Conservation (phyloP, 2,113 vertebrate species). For the Pseudolaguvia tuberculata region DNA sequence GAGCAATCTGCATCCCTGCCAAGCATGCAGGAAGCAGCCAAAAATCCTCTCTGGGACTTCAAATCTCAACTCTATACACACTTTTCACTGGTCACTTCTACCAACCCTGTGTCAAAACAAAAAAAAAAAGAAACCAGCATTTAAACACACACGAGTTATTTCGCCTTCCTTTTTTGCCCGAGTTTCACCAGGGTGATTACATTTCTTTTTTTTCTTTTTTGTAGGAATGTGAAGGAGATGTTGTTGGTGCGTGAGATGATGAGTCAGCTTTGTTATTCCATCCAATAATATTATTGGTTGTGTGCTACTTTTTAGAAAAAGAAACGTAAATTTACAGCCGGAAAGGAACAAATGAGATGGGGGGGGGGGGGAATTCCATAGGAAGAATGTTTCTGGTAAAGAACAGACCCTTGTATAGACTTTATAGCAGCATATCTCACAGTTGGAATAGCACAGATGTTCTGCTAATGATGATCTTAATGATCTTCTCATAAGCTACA, state of each 20-base stretch:
- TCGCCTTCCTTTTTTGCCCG: background rate
- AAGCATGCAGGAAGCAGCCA: slow-evolving; percentile 56
- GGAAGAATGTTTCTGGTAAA: no score
- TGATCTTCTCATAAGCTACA: slow-evolving; percentile 2
- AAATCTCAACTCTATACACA: slow-evolving; percentile 47
- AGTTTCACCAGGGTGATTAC: background rate
- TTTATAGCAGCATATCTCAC: slow-evolving; percentile 27
- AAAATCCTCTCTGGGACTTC: slow-evolving; percentile 50
- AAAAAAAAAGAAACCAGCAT: background rate
- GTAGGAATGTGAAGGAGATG: slow-evolving; percentile 6
- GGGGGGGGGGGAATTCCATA: no score
- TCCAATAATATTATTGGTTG: slow-evolving; percentile 1
- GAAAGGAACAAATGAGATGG: background rate
- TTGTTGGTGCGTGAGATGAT: slow-evolving; percentile 18
- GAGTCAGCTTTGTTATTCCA: slow-evolving; percentile 31
- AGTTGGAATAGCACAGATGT: slow-evolving; percentile 19
- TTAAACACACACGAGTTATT: background rate
- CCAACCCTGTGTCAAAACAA: background rate
- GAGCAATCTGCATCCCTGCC: slow-evolving; percentile 65
- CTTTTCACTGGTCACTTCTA: background rate
- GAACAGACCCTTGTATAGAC: slow-evolving; percentile 3
- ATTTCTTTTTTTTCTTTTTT: no score
- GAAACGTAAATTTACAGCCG: background rate
- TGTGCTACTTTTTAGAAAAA: background rate
- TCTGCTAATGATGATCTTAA: background rate